Base-by-base conservation (phyloP, 2,113 vertebrate genomes). In the Galeopterus variegatus region DNA sequence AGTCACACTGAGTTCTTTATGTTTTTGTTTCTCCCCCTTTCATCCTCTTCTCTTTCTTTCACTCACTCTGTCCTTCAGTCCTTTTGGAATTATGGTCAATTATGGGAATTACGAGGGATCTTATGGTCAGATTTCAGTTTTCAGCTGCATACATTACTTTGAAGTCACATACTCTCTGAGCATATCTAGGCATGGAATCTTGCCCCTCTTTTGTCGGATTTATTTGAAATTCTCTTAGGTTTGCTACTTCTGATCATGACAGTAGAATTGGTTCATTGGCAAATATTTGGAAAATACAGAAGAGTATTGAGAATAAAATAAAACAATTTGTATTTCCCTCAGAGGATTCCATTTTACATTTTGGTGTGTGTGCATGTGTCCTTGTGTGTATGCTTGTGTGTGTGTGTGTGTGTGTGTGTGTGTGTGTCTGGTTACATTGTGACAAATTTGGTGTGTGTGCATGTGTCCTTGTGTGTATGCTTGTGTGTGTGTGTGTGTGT, bases 211-310 rank as follows among this genome's bases (percentile, higher is more conserved):
- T 70, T 90, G 24, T 94, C 41, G 65, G 62, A 60, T 75, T 90
- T 73, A 79, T 79, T 92, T 95, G 67, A 95, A 52, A 88, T 80
- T 56, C 58, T 80, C 31, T n/a, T 50, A 77, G 67, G 33, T 77
- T 94, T 92, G 52, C 33, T 73, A 26, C 8, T 60, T 3, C 65
- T 81, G n/a, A 89, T 90, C 4, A 15, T 79, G 77, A 95, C 75
- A 88, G 52, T 36, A 67, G 65, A 96, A 73, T 65, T 48, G 41
- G 28, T 62, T 96, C 60, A 69, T 31, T 81, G 67, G n/a, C 24
- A 96, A 93, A 67, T 91, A 88, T 82, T 94, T 94, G 41, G 36
- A 94, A 93, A 86, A 88, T 52, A 93, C 18, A 86, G 36, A 82
- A 77, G 50, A 90, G 26, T 82, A 69, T n/a, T 85, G 36, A 93